Evolutionary conservation across 2,888 invertebrate species (phyloP).

Genomic region (Rhogogaster chlorosoma): DNA sequence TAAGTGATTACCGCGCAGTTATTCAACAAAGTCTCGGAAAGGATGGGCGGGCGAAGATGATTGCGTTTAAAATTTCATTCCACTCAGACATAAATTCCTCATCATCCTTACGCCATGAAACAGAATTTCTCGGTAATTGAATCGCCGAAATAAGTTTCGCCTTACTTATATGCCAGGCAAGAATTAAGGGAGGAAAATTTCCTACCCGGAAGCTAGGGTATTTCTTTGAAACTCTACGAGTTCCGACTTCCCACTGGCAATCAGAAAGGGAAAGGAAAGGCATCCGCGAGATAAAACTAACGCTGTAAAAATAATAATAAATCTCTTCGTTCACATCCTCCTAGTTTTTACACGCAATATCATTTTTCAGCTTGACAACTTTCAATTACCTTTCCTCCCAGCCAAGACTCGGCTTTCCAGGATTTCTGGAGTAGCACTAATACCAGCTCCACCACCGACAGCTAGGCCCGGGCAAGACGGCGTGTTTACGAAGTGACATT

Average conservation of each 20-base stretch:
- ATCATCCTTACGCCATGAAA: conserved; percentile 8
- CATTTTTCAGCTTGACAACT: not conserved
- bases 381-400: not conserved
- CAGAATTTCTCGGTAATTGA: conserved; percentile 26
- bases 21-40: conserved; percentile 20
- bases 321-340: not conserved
- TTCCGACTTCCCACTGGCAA: not conserved
- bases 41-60: not conserved
- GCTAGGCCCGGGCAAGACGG: not conserved
- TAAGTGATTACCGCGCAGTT: conserved; percentile 30
- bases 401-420: not conserved
- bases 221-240: conserved; percentile 31
- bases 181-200: not conserved
- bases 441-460: not conserved
- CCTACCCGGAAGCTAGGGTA: not conserved
- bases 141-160: conserved; percentile 25
- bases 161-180: conserved; percentile 15
- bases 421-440: not conserved
- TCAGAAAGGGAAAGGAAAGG: not conserved
- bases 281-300: conserved; percentile 1
- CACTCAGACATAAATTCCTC: conserved; percentile 10
- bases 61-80: conserved; percentile 34
- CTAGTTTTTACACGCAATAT: not conserved
- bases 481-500: conserved; percentile 37
- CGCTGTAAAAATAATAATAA: conserved; percentile 5